Evolutionary conservation across 2,113 vertebrate species (phyloP).

Genomic region (Salvelinus sp.): DNA sequence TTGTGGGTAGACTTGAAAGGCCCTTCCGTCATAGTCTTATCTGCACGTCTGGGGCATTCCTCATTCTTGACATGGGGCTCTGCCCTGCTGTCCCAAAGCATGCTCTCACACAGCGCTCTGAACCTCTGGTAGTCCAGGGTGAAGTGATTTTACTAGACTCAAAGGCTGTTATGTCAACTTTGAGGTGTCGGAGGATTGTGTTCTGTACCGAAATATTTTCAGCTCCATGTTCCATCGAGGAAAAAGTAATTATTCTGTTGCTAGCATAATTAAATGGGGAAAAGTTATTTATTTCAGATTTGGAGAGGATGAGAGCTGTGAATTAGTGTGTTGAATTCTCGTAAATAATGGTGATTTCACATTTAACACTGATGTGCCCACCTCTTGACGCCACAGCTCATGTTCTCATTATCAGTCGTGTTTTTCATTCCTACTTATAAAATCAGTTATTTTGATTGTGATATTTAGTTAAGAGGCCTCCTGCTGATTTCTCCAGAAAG

Average conservation of each 20-base stretch:
- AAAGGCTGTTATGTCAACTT: no score
- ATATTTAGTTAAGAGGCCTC: constrained; percentile 23
- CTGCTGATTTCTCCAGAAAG: constrained; percentile 8
- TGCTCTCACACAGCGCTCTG: background rate
- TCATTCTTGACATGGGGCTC: constrained; percentile 10
- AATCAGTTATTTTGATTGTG: constrained; percentile 19
- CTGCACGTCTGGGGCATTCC: constrained; percentile 14
- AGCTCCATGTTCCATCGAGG: no score
- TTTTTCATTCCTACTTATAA: constrained; percentile 3
- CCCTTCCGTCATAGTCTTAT: constrained; percentile 10
- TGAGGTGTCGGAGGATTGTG: no score
- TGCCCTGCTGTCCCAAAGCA: background rate
- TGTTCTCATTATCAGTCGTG: constrained; percentile 4
- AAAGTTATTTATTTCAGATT: no score
- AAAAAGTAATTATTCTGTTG: no score
- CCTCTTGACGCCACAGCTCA: background rate
- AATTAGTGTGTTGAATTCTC: constrained; percentile 14
- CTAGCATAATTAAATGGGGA: no score
- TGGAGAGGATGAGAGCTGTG: no score
- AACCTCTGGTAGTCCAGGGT: no score
- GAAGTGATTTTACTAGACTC: no score
- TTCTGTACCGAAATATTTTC: no score
- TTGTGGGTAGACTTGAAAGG: constrained; percentile 6
- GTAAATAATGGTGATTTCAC: constrained; percentile 1
- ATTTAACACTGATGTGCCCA: constrained; percentile 9